A percentile compares a stretch with the other conserved stretches of the same genome.
Conservation (phyloP, 1,140 invertebrate genomes). For the Anastatus disparis region DNA sequence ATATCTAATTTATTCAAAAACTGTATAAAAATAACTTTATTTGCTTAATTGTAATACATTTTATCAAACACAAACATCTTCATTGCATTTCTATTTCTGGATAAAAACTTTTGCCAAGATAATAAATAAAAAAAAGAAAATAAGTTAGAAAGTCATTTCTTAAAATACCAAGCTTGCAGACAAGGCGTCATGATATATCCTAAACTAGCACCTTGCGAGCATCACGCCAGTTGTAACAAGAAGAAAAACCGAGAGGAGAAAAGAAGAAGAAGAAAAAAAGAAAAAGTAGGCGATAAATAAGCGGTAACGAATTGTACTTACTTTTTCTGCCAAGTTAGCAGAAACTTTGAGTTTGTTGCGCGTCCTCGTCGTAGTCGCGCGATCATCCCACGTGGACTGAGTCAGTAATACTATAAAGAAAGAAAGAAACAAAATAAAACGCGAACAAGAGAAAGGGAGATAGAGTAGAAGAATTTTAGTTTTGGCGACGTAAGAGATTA, state of each 20-base stretch:
- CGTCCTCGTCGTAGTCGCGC: conserved; percentile 6
- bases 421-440: conserved; percentile 32
- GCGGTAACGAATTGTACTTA: conserved; percentile 50
- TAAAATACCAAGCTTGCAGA: too few relatives aligned
- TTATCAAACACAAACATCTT: background rate
- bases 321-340: conserved; percentile 46
- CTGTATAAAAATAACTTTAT: background rate
- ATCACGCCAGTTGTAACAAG: too few relatives aligned
- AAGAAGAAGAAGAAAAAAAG: background rate
- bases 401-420: conserved; percentile 43
- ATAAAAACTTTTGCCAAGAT: too few relatives aligned
- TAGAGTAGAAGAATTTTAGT: background rate
- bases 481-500: conserved; percentile 25
- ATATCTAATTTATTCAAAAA: too few relatives aligned
- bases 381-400: conserved; percentile 49
- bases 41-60: background rate
- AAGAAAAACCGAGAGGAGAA: too few relatives aligned
- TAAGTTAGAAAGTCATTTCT: too few relatives aligned
- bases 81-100: too few relatives aligned
- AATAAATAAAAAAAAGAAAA: background rate
- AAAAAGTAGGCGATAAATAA: conserved; percentile 40
- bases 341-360: conserved; percentile 42
- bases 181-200: conserved; percentile 11
- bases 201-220: background rate
- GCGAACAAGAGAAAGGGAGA: conserved; percentile 27